These are phyloP conservation scores for Lutraria lutraria DNA, from an alignment of 2,888 invertebrate species.

Conservation along the genomic window DNA sequence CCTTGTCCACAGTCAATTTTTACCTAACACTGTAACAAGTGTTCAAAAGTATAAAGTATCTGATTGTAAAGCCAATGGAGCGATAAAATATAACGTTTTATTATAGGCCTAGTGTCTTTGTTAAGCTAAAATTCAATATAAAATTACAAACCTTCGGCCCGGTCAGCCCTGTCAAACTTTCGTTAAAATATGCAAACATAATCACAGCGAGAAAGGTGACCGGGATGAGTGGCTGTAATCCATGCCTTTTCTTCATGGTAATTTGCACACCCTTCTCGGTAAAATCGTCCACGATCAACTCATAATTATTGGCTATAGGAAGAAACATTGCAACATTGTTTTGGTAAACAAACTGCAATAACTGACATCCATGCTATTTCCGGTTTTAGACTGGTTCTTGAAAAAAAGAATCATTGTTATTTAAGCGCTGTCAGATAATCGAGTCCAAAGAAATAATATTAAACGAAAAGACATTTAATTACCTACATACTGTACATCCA, in stretches of 20 bases:
- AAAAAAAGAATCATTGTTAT: background rate
- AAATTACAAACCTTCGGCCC: slow-evolving; percentile 2
- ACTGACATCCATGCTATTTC: slow-evolving; percentile 50
- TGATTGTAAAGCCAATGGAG: no score
- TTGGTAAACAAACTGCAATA: slow-evolving; percentile 17
- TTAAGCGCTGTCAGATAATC: background rate
- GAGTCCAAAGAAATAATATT: background rate
- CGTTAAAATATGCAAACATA: slow-evolving; percentile 17
- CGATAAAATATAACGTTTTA: no score
- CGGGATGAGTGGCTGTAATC: background rate
- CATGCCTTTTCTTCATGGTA: slow-evolving; percentile 37
- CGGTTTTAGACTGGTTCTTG: slow-evolving; percentile 48
- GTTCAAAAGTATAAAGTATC: no score
- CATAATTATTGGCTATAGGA: slow-evolving; percentile 14
- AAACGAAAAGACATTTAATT: background rate
- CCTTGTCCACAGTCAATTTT: no score
- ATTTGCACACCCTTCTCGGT: slow-evolving; percentile 38
- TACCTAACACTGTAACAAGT: no score
- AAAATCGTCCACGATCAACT: slow-evolving; percentile 43
- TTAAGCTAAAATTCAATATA: no score
- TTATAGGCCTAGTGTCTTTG: no score
- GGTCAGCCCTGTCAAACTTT: background rate
- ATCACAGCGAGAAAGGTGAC: background rate
- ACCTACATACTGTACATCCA: no score
- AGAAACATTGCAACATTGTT: slow-evolving; percentile 27